Percentiles rank a stretch among this genome's conserved stretches.
These are phyloP conservation scores for Mormyrus iriodes DNA, from an alignment of 2,113 vertebrate genomes.

Conservation along the genomic window DNA sequence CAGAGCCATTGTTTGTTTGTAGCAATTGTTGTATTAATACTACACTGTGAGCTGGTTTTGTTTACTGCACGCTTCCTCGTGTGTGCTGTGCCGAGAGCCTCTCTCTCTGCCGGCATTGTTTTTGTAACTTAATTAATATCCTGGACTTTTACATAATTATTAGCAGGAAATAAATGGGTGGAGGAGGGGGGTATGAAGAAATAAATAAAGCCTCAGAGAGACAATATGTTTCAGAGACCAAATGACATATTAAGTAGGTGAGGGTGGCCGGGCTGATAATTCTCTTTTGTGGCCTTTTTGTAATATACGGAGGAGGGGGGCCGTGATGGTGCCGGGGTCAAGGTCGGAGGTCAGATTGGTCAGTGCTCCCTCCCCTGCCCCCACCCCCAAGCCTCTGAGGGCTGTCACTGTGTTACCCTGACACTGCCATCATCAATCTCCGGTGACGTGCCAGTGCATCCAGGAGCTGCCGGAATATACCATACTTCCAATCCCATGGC, in stretches of 20 bases:
- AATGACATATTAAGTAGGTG: conserved; percentile 37
- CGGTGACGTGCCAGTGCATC: conserved; percentile 11
- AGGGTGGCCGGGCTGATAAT: conserved; percentile 27
- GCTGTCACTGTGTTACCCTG: conserved; percentile 23
- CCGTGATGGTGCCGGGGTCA: conserved; percentile 31
- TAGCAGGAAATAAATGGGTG: background rate
- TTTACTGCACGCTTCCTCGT: background rate
- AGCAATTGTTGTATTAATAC: background rate
- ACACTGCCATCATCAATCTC: conserved; percentile 27
- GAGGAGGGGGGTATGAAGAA: background rate
- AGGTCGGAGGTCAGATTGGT: conserved; percentile 46
- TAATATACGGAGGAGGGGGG: background rate
- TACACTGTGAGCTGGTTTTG: background rate
- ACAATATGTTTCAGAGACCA: background rate
- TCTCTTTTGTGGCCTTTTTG: background rate
- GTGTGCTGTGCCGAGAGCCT: background rate
- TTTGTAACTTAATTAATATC: background rate
- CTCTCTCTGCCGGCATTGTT: background rate
- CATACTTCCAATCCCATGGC: background rate
- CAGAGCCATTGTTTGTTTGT: background rate
- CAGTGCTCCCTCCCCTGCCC: conserved; percentile 26
- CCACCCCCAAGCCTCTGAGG: conserved; percentile 24
- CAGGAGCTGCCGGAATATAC: background rate
- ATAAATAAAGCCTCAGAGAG: background rate
- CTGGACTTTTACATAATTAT: background rate